phyloP scores from a whole-genome alignment of 1,140 invertebrate species.

The Gryllus bimaculatus region DNA sequence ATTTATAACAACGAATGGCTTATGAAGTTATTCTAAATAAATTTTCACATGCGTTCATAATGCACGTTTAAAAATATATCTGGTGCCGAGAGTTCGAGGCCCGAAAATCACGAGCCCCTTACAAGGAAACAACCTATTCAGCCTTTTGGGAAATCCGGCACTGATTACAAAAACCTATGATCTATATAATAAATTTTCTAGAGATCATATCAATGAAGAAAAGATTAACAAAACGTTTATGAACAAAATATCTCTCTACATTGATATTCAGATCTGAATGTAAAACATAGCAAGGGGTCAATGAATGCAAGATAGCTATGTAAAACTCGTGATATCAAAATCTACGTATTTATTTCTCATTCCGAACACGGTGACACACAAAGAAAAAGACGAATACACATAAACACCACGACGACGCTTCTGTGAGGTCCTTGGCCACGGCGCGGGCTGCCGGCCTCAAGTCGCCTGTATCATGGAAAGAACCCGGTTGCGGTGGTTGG shows the following conservation, averaged over 20 bases:
- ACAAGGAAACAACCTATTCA: too few relatives aligned
- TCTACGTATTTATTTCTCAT: not conserved
- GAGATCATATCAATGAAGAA: not conserved
- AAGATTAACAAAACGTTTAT: not conserved
- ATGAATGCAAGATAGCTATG: not conserved
- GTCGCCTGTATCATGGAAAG: too few relatives aligned
- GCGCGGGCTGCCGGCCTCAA: too few relatives aligned
- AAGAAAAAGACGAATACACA: not conserved
- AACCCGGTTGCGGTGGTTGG: too few relatives aligned
- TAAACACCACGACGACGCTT: not conserved
- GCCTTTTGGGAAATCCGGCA: too few relatives aligned
- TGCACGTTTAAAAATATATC: too few relatives aligned
- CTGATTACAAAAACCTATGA: not conserved
- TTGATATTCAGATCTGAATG: not conserved
- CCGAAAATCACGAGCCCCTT: too few relatives aligned
- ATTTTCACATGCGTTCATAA: too few relatives aligned
- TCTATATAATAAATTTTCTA: not conserved
- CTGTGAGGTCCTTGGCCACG: not conserved
- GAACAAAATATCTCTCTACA: not conserved
- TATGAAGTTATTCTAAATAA: too few relatives aligned
- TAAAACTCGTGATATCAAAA: slow-evolving; percentile 2
- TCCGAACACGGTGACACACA: not conserved
- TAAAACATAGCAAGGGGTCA: not conserved
- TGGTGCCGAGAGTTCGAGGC: too few relatives aligned
- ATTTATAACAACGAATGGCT: too few relatives aligned